Conservation (phyloP, 2,888 invertebrate species). For the Dynastes hyllus region DNA sequence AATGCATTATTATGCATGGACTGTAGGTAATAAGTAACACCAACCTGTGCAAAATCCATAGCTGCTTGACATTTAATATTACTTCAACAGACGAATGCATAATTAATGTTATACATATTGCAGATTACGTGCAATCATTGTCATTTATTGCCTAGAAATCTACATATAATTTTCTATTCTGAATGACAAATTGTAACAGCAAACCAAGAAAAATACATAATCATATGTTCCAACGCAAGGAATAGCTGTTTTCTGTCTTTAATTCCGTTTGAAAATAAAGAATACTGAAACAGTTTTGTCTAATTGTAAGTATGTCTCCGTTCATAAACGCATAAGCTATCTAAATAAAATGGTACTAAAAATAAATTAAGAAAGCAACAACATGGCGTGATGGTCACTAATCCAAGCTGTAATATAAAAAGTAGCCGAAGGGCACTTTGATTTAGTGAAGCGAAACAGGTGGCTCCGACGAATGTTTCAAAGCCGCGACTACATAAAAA, state of each 20-base stretch:
- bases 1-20: not conserved
- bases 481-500: conserved; percentile 20
- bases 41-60: conserved; percentile 3
- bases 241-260: not conserved
- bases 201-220: no score
- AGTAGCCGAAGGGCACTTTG: conserved; percentile 35
- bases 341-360: not conserved
- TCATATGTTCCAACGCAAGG: no score
- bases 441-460: conserved; percentile 39
- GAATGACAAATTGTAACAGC: not conserved
- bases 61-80: conserved; percentile 19
- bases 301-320: no score
- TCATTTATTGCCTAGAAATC: conserved; percentile 10
- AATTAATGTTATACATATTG: conserved; percentile 24
- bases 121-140: not conserved
- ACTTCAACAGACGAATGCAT: conserved; percentile 11
- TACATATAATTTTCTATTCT: not conserved
- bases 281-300: not conserved
- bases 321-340: no score
- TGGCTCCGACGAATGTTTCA: conserved; percentile 31
- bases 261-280: not conserved
- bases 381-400: conserved; percentile 31
- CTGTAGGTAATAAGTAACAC: conserved; percentile 2
- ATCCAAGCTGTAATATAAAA: conserved; percentile 30
- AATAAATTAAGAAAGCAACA: conserved; percentile 28